Percentiles rank a stretch among this genome's conserved stretches.
phyloP scores from a whole-genome alignment of 2,888 invertebrate genomes.

The Drosophila melanosoma region DNA sequence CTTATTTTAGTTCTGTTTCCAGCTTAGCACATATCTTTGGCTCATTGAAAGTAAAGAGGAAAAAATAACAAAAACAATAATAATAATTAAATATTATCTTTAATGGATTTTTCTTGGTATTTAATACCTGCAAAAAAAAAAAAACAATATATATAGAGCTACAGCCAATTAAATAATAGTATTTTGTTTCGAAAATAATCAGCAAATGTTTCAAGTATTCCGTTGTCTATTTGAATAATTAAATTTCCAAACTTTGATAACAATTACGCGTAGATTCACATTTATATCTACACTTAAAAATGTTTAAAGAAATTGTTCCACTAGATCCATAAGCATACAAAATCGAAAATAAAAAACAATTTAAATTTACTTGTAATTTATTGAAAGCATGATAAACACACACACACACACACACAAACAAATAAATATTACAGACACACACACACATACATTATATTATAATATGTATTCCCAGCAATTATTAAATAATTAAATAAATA shows the following conservation, averaged over 20 bases:
- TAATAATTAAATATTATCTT: slow-evolving; percentile 7
- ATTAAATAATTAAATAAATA: slow-evolving; percentile 82
- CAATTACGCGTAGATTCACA: slow-evolving; percentile 37
- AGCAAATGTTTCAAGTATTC: slow-evolving; percentile 14
- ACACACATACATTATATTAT: slow-evolving; percentile 52
- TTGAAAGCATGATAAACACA: slow-evolving; percentile 62
- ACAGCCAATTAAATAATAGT: slow-evolving; percentile 7
- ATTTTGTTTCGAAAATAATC: slow-evolving; percentile 7
- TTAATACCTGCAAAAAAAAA: slow-evolving; percentile 41
- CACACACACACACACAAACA: slow-evolving; percentile 41
- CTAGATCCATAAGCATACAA: slow-evolving; percentile 66
- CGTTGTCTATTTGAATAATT: slow-evolving; percentile 17
- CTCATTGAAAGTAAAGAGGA: slow-evolving; percentile 23
- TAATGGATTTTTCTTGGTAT: slow-evolving; percentile 41
- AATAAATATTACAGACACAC: slow-evolving; percentile 41
- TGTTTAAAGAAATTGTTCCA: slow-evolving; percentile 76
- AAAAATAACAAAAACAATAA: slow-evolving; percentile 11
- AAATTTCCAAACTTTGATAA: slow-evolving; percentile 22
- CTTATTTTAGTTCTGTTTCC: slow-evolving; percentile 56
- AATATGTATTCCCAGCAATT: slow-evolving; percentile 79
- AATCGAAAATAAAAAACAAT: slow-evolving; percentile 53
- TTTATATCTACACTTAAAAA: slow-evolving; percentile 44
- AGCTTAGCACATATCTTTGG: slow-evolving; percentile 54
- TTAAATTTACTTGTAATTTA: slow-evolving; percentile 76
- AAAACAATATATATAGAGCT: background rate